Base-by-base conservation (phyloP, 2,888 invertebrate genomes). In the Margaritifera margaritifera region DNA sequence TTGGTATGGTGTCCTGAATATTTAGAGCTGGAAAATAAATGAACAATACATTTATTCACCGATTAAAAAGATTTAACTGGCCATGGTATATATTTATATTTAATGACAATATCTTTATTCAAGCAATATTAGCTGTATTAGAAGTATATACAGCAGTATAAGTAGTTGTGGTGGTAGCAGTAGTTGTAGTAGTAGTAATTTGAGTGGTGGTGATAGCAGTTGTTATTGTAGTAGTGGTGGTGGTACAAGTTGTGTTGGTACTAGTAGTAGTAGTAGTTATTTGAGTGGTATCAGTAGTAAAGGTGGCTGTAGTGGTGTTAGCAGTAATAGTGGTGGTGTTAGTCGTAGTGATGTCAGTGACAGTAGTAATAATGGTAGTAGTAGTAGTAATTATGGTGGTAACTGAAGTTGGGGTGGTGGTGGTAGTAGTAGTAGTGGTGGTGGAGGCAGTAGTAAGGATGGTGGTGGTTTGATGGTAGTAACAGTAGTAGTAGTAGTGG, bases 1-100 rank as follows among this genome's bases (percentile, higher is more conserved):
- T 74, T 1, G 74, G 72, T 57, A 56, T 80, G 42, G 66, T 69
- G 57, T 62, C 70, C 55, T 55, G 66, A 22, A 71, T 65, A 55
- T 69, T 75, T 24, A 74, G 56, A 22, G 59, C 79, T 79, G 62
- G 20, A 68, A 59, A 25, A 50, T 55, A 57, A 24, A 22, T 55
- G 55, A 55, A 24, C 11, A 15, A 3, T 15, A 55, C 55, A 55
- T 2, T 20, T 55, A 4, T 20, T 55, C 55, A 24, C 18, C 3
- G n/a, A 55, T 53, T 53, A 19, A 15, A 18, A 53, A 53, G 53
- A 53, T 15, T 22, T 18, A 55, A 55, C 24, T 20, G n/a, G 22
- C 18, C 24, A 58, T 11, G 15, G 4, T 31, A 31, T 8, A 6
- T 8, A 8, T 1, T 31, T 31, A 8, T 31, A 31, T 31, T 31